These are phyloP conservation scores for Argopecten irradians DNA, from an alignment of 1,140 invertebrate species.

Conservation along the genomic window DNA sequence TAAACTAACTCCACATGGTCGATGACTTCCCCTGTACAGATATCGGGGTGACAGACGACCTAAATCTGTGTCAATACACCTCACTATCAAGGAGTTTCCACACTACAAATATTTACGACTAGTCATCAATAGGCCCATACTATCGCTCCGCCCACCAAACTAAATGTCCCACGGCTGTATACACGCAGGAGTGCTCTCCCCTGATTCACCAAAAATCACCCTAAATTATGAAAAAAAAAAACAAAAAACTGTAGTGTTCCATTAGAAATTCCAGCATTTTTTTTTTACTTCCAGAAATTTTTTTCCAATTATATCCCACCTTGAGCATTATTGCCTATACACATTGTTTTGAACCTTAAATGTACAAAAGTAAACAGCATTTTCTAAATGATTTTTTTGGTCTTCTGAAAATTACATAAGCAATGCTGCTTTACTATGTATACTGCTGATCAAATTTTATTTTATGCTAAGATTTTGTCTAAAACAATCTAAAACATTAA, in stretches of 20 bases:
- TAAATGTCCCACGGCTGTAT: slow-evolving; percentile 7
- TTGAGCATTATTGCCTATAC: too few relatives aligned
- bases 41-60: not conserved
- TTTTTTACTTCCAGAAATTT: too few relatives aligned
- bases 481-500: too few relatives aligned
- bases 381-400: too few relatives aligned
- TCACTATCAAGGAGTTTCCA: not conserved
- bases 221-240: too few relatives aligned
- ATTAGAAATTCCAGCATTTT: not conserved
- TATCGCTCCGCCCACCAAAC: not conserved
- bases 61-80: not conserved
- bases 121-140: not conserved
- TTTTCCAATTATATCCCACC: too few relatives aligned
- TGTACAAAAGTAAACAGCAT: too few relatives aligned
- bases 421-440: too few relatives aligned
- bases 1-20: not conserved
- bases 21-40: not conserved
- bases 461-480: too few relatives aligned
- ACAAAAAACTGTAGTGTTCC: not conserved
- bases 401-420: too few relatives aligned
- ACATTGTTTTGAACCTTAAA: too few relatives aligned
- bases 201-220: not conserved
- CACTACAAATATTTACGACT: slow-evolving; percentile 18
- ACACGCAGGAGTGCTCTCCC: not conserved
- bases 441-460: too few relatives aligned